Percentiles rank a stretch among this genome's conserved stretches.
Evolutionary conservation across 2,888 invertebrate genomes (phyloP).

Genomic region (Entomobrya proxima): DNA sequence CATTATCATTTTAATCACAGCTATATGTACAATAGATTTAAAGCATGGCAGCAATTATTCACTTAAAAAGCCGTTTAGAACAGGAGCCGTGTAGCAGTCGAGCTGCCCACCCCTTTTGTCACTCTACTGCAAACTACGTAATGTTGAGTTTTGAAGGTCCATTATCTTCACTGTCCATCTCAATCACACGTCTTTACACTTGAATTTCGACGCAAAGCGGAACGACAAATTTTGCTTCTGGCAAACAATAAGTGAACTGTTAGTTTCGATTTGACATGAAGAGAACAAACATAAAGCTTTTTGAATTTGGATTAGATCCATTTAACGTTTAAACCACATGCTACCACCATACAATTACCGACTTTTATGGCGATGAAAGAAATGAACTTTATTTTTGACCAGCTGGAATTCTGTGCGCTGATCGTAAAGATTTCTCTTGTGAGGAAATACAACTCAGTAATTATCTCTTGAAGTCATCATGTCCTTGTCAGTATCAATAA

Average conservation of each 20-base stretch:
- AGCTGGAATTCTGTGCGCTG: not conserved
- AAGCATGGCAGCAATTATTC: constrained; percentile 53
- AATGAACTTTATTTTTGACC: not conserved
- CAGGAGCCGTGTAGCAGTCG: not conserved
- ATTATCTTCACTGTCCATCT: constrained; percentile 51
- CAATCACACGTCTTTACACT: constrained; percentile 20
- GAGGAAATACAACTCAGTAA: not conserved
- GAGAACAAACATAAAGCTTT: constrained; percentile 14
- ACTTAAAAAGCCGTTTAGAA: constrained; percentile 47
- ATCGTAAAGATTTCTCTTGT: not conserved
- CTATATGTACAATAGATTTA: constrained; percentile 16
- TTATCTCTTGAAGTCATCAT: constrained; percentile 48
- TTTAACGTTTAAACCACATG: constrained; percentile 24
- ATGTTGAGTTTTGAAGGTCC: not conserved
- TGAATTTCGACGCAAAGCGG: not conserved
- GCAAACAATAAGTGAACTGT: constrained; percentile 12
- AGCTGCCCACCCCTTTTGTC: constrained; percentile 24
- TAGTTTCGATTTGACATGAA: constrained; percentile 52
- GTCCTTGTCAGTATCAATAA: constrained; percentile 3
- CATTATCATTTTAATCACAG: constrained; percentile 46
- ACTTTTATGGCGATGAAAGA: not conserved
- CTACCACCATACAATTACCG: not conserved
- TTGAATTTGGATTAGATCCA: not conserved
- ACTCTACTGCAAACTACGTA: not conserved
- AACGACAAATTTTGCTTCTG: not conserved